Evolutionary conservation across 2,888 invertebrate genomes (phyloP).

Genomic region (Cyrtodaria siliqua): DNA sequence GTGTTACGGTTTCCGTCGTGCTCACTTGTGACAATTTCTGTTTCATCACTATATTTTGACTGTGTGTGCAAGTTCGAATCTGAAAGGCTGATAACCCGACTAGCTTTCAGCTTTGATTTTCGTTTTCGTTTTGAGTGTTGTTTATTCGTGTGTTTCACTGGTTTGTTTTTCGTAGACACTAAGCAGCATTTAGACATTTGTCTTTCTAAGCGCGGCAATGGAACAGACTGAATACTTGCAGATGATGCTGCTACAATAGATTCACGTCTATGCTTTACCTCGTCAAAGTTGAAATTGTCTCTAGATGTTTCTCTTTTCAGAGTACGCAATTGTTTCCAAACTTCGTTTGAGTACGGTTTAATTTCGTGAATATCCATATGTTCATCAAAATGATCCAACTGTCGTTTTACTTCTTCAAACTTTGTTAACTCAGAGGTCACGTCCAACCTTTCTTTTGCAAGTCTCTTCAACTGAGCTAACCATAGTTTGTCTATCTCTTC

Average conservation of each 20-base stretch:
- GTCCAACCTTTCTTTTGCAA: constrained; percentile 44
- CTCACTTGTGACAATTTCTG: background rate
- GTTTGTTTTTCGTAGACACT: constrained; percentile 17
- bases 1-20: background rate
- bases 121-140: background rate
- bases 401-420: constrained; percentile 32
- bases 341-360: constrained; percentile 42
- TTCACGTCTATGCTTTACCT: background rate
- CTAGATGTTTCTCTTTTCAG: constrained; percentile 31
- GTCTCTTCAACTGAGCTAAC: constrained; percentile 37
- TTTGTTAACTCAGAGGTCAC: constrained; percentile 33
- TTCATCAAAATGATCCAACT: constrained; percentile 44
- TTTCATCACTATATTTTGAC: constrained; percentile 6
- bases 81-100: constrained; percentile 42
- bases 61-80: constrained; percentile 51
- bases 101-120: constrained; percentile 8
- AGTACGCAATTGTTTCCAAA: constrained; percentile 29
- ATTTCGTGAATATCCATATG: constrained; percentile 32
- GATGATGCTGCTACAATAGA: background rate
- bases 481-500: constrained; percentile 51
- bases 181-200: constrained; percentile 16
- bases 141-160: background rate
- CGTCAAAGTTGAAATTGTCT: constrained; percentile 57
- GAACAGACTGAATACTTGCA: background rate
- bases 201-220: constrained; percentile 12